A percentile compares a stretch with the other conserved stretches of the same genome.
phyloP scores from a whole-genome alignment of 2,797 vertebrate species.

The Premnoplex brunnescens region DNA sequence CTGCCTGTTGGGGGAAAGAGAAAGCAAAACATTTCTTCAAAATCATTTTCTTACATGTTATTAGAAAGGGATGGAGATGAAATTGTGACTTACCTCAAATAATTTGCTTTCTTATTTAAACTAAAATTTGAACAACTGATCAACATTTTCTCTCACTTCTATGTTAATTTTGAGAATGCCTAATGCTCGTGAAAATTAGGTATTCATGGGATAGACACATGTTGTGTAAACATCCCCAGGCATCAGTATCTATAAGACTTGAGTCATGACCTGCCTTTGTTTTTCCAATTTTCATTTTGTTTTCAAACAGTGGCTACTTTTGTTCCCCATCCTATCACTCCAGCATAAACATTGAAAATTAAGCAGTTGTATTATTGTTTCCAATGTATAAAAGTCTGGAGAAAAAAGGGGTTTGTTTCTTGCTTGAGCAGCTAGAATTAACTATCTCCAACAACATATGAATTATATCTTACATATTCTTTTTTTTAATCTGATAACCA shows the following conservation, averaged over 20 bases:
- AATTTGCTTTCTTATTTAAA: neutral
- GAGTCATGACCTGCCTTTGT: neutral
- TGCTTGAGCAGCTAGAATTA: neutral
- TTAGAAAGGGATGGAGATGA: neutral
- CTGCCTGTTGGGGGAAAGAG: neutral
- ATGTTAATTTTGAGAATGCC: neutral
- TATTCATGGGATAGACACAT: neutral
- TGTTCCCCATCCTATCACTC: neutral
- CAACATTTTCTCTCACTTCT: neutral
- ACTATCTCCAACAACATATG: neutral
- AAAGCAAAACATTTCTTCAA: neutral
- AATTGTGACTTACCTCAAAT: neutral
- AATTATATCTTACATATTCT: neutral
- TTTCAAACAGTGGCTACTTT: neutral
- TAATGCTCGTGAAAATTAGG: neutral
- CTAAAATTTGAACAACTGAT: neutral
- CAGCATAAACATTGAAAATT: neutral
- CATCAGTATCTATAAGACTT: neutral
- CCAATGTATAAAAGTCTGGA: neutral
- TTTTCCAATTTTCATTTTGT: neutral
- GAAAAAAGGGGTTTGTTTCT: neutral
- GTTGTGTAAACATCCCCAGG: neutral
- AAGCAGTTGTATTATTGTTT: neutral
- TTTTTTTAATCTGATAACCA: conserved; percentile 8
- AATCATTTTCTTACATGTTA: neutral